Evolutionary conservation across 1,140 invertebrate species (phyloP), one percentile per base, ranked within the genome.

Genomic region (Drosophila busckii): DNA sequence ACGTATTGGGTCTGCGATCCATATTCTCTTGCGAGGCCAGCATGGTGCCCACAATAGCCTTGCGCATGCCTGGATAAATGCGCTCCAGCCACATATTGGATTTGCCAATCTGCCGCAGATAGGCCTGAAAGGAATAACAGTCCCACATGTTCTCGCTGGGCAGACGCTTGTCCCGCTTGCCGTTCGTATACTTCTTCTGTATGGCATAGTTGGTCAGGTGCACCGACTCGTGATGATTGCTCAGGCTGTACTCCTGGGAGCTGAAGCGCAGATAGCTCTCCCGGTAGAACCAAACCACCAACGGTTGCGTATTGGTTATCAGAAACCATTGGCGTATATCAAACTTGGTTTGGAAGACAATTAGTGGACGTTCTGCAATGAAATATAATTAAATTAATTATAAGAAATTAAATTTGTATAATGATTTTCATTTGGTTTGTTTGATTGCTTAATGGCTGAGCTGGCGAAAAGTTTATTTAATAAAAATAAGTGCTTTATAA

Each of bases 261-360:
- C 96, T 97, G 89, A 98, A 98, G 45, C 96, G 89, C 41, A 98
- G 88, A 87, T 98, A 98, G 84, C 95, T 94, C 78, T 96, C 94
- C 7, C 70, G 40, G 41, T 80, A 80, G 41, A 80, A 75, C 96
- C 96, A 98, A 13, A 98, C 92, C 2, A 95, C 96, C 9, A 98
- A 85, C 1, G 97, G 97, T 85, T 96, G 94, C 63, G 94, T 94
- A 13, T 64, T 60, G 2, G 75, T 82, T 40, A 82, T 82, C 26
- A 98, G 89, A 88, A 98, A 98, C 95, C 95, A 97, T 86, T 96
- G 94, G 1, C 95, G 89, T 49, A 98, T 97, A 87, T 98, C 96
- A 84, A 97, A 97, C 90, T 98, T 98, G 2, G 95, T 97, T 63
- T 94, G 92, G 87, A 96, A 93, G 55, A 98, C 92, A 10, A 97